Evolutionary conservation across 2,888 invertebrate genomes (phyloP).

Genomic region (Orchesellides sinensis): DNA sequence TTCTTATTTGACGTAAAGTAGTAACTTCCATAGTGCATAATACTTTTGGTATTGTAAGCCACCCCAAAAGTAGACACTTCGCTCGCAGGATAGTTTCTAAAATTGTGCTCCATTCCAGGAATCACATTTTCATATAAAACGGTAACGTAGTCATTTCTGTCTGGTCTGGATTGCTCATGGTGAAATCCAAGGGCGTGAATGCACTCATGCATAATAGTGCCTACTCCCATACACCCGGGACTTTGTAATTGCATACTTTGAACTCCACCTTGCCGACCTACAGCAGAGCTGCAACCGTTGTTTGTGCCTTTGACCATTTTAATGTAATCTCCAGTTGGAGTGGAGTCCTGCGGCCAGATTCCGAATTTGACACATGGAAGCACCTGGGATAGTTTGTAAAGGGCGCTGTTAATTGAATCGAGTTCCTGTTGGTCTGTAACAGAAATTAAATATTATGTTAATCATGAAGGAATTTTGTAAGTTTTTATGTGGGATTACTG

Average conservation of each 20-base stretch:
- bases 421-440: slow-evolving; percentile 16
- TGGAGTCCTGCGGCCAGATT: slow-evolving; percentile 51
- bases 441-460: background rate
- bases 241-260: slow-evolving; percentile 53
- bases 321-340: slow-evolving; percentile 60
- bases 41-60: slow-evolving; percentile 50
- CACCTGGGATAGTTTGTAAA: slow-evolving; percentile 38
- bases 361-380: slow-evolving; percentile 53
- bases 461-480: too few relatives aligned
- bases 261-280: slow-evolving; percentile 57
- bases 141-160: slow-evolving; percentile 59
- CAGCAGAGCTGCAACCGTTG: slow-evolving; percentile 59
- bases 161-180: slow-evolving; percentile 65
- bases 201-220: slow-evolving; percentile 47
- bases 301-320: slow-evolving; percentile 48
- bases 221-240: slow-evolving; percentile 39
- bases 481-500: background rate
- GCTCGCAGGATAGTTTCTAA: slow-evolving; percentile 8
- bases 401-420: slow-evolving; percentile 49
- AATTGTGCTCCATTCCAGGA: slow-evolving; percentile 25
- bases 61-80: slow-evolving; percentile 36
- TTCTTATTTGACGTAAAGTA: slow-evolving; percentile 56
- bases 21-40: slow-evolving; percentile 57
- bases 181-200: slow-evolving; percentile 57
- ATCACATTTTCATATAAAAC: slow-evolving; percentile 57